A percentile compares a stretch with the other conserved stretches of the same genome.
Conservation (phyloP, 2,888 invertebrate species). For the Perizoma flavofasciatum region DNA sequence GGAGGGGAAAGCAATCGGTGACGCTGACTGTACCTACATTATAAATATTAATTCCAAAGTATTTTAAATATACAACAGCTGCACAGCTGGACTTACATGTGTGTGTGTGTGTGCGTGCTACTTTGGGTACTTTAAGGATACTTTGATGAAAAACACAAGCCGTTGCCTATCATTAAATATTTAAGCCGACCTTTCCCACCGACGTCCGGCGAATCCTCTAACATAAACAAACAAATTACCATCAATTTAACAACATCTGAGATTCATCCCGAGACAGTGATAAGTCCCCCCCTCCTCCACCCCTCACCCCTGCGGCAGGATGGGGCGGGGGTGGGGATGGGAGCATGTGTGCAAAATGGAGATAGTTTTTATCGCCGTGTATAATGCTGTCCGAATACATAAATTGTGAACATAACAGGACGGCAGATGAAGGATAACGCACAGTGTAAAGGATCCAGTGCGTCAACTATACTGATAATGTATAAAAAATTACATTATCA, state of each 20-base stretch:
- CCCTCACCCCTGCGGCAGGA: not conserved
- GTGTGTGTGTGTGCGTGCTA: too few species aligned
- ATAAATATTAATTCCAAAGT: too few species aligned
- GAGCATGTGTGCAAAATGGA: slow-evolving; percentile 32
- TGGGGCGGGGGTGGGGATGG: slow-evolving; percentile 2
- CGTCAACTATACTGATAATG: not conserved
- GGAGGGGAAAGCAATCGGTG: too few species aligned
- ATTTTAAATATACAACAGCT: too few species aligned
- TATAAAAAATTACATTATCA: too few species aligned
- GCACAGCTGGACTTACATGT: too few species aligned
- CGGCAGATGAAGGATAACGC: not conserved
- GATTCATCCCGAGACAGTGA: slow-evolving; percentile 25
- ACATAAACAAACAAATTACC: slow-evolving; percentile 23
- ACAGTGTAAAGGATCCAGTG: slow-evolving; percentile 3
- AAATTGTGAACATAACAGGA: slow-evolving; percentile 17
- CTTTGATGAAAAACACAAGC: too few species aligned
- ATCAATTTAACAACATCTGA: slow-evolving; percentile 27
- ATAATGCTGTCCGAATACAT: slow-evolving; percentile 35
- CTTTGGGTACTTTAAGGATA: too few species aligned
- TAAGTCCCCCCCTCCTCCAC: slow-evolving; percentile 2
- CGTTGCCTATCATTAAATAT: too few species aligned
- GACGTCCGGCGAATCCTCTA: slow-evolving; percentile 19
- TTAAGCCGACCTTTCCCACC: slow-evolving; percentile 2
- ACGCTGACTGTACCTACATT: too few species aligned
- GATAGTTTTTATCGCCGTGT: slow-evolving; percentile 37